phyloP scores from a whole-genome alignment of 2,888 invertebrate species.

The Sinopyrophorus schimmeli region DNA sequence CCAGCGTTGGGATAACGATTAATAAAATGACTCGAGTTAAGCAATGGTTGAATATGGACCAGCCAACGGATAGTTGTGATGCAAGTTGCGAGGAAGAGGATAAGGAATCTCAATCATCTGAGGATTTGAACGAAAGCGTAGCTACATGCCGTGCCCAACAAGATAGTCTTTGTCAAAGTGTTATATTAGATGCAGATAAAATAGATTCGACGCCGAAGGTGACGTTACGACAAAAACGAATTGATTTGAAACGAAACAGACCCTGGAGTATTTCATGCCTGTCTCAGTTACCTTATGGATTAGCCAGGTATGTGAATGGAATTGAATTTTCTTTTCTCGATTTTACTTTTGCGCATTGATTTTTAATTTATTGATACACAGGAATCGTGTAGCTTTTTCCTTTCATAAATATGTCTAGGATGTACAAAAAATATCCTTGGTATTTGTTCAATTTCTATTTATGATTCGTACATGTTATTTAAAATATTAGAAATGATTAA shows the following conservation, averaged over 20 bases:
- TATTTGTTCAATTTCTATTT: too few species aligned
- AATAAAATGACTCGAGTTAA: conserved; percentile 70
- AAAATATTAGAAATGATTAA: too few species aligned
- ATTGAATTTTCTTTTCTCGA: conserved; percentile 2
- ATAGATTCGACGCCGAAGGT: conserved; percentile 56
- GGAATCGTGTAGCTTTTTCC: too few species aligned
- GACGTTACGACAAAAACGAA: conserved; percentile 66
- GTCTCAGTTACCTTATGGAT: conserved; percentile 67
- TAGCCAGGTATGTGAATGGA: conserved; percentile 29
- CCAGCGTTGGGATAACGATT: conserved; percentile 48
- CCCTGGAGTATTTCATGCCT: conserved; percentile 91
- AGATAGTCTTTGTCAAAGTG: conserved; percentile 28
- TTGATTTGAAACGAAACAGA: conserved; percentile 60
- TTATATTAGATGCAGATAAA: conserved; percentile 16
- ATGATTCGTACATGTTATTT: too few species aligned
- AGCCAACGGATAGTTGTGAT: conserved; percentile 78
- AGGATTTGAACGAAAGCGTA: conserved; percentile 77
- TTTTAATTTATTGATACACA: background rate
- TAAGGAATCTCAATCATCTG: conserved; percentile 74
- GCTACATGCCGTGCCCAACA: conserved; percentile 62
- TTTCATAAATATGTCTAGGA: too few species aligned
- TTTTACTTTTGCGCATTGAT: background rate
- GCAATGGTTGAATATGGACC: conserved; percentile 69
- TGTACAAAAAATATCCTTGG: too few species aligned
- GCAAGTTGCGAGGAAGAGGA: conserved; percentile 89